Evolutionary conservation across 2,797 vertebrate genomes (phyloP).

Genomic region (Psittacula echo): DNA sequence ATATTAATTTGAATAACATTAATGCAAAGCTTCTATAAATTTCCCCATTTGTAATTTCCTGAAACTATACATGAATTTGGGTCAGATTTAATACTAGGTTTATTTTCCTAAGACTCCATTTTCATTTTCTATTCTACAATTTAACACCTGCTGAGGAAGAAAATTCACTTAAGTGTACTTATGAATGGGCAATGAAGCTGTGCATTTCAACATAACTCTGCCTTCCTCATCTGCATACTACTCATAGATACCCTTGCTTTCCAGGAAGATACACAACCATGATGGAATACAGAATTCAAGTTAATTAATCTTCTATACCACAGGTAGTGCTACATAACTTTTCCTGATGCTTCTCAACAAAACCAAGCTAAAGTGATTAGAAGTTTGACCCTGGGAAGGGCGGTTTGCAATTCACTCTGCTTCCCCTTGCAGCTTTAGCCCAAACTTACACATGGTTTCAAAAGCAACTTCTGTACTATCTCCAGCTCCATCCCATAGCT

Average conservation of each 20-base stretch:
- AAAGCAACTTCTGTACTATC: neutral
- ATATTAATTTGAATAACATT: neutral
- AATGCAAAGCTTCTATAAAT: neutral
- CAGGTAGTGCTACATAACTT: neutral
- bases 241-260: neutral
- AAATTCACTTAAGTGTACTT: neutral
- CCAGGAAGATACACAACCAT: neutral
- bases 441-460: neutral
- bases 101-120: neutral
- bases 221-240: neutral
- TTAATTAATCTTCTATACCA: neutral
- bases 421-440: neutral
- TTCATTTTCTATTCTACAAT: neutral
- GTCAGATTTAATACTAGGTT: neutral
- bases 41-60: neutral
- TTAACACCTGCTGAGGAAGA: neutral
- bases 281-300: neutral
- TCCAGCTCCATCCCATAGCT: neutral
- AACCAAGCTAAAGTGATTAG: neutral
- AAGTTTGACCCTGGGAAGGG: neutral
- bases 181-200: neutral
- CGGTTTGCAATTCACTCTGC: neutral
- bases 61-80: neutral
- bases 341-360: neutral
- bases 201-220: neutral